Evolutionary conservation across 2,888 invertebrate genomes (phyloP), one percentile per base, ranked within the genome.

Genomic region (Chymomyza caudatula): DNA sequence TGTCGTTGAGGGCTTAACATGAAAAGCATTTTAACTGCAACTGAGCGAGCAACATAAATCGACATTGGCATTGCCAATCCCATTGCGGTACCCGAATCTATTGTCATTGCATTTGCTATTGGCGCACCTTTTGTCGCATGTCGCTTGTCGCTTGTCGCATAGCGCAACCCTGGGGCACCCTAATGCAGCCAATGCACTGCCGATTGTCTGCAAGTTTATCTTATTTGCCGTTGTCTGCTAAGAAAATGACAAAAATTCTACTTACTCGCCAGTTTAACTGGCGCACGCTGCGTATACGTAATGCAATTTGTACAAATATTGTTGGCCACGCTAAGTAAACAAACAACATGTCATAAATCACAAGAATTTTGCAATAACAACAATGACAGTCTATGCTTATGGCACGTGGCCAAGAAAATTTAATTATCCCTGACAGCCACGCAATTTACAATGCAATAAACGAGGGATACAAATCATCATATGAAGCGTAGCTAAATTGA

Each of bases 1-100:
- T 13, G 75, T 64, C 73, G 73, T 2, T 8, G 22, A 17, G 51
- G 1, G 20, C 8, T 76, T 76, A 57, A 81, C 81, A 82, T 83
- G 77, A 71, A 82, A 83, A 82, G 70, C 80, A 77, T 82, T 82
- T 82, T 82, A 83, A 74, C 72, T 81, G 78, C 81, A 72, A 63
- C 75, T 71, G 68, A 44, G 69, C 66, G 73, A 76, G 63, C 66
- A 60, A 75, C 73, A 73, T 73, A 74, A 74, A 74, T 73, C 74
- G 76, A 37, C 11, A 37, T 37, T 37, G 29, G 29, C 29, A 37
- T 37, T 37, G 29, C 29, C 29, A 37, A 11, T 37, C 29, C 29
- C 29, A 37, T 11, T 37, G 29, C 29, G 29, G 11, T 37, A 37
- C 8, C 29, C 29, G 11, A 37, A 37, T 37, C 29, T 11, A 37